Base-by-base conservation (phyloP, 2,797 vertebrate genomes). In the Sciaenops ocellatus region DNA sequence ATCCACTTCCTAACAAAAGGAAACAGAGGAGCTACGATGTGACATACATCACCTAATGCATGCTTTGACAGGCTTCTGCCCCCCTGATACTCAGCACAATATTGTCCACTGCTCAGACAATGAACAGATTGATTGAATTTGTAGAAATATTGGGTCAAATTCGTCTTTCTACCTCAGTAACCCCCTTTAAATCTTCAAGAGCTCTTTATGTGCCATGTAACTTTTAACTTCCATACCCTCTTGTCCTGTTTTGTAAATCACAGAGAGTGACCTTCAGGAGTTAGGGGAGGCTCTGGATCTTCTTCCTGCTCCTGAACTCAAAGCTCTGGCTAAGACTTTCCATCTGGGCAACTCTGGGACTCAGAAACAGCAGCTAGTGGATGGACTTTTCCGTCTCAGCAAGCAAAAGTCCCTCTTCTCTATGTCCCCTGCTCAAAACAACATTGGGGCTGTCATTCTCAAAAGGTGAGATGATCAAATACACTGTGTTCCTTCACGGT, bases 241-340 rank as follows among this genome's bases (percentile, higher is more conserved):
- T 0, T 46, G 3, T 73, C 41, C 9, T 65, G 12, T 22, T 68
- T 30, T 85, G 2, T 28, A 18, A 54, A 10, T 80, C 57, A 6
- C 83, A 99, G 98, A 98, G 78, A 91, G 90, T 20, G 96, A 98
- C 69, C 93, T 99, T 69, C 91, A 95, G 78, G 97, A 98, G 10
- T 88, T 99, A 3, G 90, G 80, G 12, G 97, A 99, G 78, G 96
- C 93, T 24, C 93, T 99, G 73, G 96, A 97, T 76, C 95, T 99
- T 52, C 95, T 99, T 47, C 96, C 97, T 30, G 97, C 96, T 28
- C 97, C 97, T 20, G 98, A 98, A 47, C 92, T 98, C 16, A 97
- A 96, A 93, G 69, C 87, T 41, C 86, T 99, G 84, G 98, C 97
- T 6, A 99, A 98, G 92, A 93, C 94, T 7, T 99, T 99, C 89